Evolutionary conservation across 2,113 vertebrate genomes (phyloP).

Genomic region (Eubucco bourcierii): DNA sequence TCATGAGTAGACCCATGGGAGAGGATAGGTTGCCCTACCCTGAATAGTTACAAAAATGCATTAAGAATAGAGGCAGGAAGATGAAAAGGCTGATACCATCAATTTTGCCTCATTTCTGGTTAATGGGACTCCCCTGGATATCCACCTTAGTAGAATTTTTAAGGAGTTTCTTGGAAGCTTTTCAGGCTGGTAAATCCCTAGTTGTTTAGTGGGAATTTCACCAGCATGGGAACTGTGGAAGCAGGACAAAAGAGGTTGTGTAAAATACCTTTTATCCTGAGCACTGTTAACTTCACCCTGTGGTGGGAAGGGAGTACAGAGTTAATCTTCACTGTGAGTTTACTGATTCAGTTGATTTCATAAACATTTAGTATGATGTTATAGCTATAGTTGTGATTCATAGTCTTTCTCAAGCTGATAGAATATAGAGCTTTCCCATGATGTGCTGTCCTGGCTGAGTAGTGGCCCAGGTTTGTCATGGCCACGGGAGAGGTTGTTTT

Average conservation of each 20-base stretch:
- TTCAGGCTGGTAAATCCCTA: background rate
- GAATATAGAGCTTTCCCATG: background rate
- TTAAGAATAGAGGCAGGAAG: background rate
- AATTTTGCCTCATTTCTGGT: background rate
- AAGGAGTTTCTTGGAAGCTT: background rate
- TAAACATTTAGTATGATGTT: background rate
- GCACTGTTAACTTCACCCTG: background rate
- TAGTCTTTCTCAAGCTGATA: background rate
- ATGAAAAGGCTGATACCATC: background rate
- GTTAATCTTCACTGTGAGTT: background rate
- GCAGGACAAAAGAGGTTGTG: background rate
- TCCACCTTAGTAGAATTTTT: background rate
- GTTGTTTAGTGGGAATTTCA: background rate
- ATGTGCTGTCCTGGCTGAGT: background rate
- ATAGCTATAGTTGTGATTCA: background rate
- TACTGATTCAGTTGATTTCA: background rate
- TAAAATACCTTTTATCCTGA: background rate
- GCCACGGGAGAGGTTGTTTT: background rate
- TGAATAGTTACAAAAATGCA: background rate
- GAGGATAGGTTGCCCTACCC: background rate
- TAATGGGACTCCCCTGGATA: background rate
- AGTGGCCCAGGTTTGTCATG: background rate
- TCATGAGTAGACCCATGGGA: background rate
- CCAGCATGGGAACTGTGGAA: background rate
- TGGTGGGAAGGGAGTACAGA: background rate